phyloP scores from a whole-genome alignment of 2,797 vertebrate species.

The Urophycis tenuis region DNA sequence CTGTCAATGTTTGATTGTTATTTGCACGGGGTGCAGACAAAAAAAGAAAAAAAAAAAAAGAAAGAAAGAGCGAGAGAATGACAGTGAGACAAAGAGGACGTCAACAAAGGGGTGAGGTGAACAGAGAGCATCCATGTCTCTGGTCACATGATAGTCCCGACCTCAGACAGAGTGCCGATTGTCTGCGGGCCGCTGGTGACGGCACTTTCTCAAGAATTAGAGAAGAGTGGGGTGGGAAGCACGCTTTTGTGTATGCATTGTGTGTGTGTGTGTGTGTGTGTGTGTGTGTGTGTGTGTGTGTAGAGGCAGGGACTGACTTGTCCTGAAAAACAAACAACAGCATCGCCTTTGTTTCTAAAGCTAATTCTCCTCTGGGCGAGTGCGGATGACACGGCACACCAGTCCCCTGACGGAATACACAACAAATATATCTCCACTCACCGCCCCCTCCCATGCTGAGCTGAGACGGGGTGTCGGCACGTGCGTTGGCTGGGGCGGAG shows the following conservation, averaged over 20 bases:
- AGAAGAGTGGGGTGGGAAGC: constrained; percentile 4
- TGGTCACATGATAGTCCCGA: constrained; percentile 53
- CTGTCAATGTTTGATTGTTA: neutral
- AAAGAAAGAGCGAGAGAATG: neutral
- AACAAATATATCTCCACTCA: constrained; percentile 27
- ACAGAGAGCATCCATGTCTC: constrained; percentile 33
- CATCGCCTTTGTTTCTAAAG: constrained; percentile 45
- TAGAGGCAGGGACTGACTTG: constrained; percentile 35
- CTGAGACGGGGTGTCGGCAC: constrained; percentile 40
- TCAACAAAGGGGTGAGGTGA: constrained; percentile 11
- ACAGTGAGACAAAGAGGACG: neutral
- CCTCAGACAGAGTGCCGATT: constrained; percentile 57
- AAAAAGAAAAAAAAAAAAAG: constrained; percentile 31
- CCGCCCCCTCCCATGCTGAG: constrained; percentile 57
- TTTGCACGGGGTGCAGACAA: neutral
- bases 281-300: constrained; percentile 3
- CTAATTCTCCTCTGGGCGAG: constrained; percentile 43
- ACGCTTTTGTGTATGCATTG: neutral
- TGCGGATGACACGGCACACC: constrained; percentile 34
- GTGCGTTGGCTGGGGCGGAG: constrained; percentile 32
- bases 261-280: constrained; percentile 13
- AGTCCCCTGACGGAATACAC: neutral
- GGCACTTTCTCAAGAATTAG: constrained; percentile 46
- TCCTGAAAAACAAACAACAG: constrained; percentile 60
- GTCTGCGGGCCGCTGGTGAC: constrained; percentile 59